These are phyloP conservation scores for Drosophila vallismaia DNA, from an alignment of 2,888 invertebrate genomes.

Conservation along the genomic window DNA sequence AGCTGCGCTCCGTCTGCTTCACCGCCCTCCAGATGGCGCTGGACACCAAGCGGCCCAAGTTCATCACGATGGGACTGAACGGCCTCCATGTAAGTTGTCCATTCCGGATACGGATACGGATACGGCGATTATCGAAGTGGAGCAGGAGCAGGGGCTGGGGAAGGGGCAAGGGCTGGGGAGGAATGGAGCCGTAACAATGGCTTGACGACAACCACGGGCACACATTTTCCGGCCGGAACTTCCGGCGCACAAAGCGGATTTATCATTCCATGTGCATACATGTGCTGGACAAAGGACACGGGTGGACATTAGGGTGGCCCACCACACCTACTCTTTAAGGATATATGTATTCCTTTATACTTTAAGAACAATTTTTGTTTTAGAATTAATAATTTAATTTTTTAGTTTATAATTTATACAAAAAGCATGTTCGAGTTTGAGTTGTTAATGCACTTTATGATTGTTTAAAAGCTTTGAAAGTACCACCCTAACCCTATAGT, in stretches of 20 bases:
- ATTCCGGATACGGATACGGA: conserved; percentile 24
- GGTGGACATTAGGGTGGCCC: conserved; percentile 5
- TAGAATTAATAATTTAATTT: neutral
- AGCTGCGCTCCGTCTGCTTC: conserved; percentile 93
- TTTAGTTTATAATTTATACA: neutral
- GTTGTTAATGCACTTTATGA: neutral
- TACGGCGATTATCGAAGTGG: conserved; percentile 4
- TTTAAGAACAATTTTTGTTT: too few relatives aligned
- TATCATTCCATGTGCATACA: conserved; percentile 32
- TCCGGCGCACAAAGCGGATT: conserved; percentile 45
- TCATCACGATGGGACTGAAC: conserved; percentile 92
- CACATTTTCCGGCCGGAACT: conserved; percentile 38
- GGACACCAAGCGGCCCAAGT: conserved; percentile 93
- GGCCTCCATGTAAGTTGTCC: conserved; percentile 92
- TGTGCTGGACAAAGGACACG: conserved; percentile 4
- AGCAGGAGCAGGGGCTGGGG: neutral
- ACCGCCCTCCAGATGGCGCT: conserved; percentile 93
- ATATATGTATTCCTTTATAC: too few relatives aligned
- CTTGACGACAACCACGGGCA: conserved; percentile 24
- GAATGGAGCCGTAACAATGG: conserved; percentile 18
- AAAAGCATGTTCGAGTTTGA: too few relatives aligned
- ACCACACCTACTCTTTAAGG: neutral
- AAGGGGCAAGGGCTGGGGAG: neutral
- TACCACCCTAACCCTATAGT: neutral
- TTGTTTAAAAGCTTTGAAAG: neutral